Base-by-base conservation (phyloP, 1,140 invertebrate species). In the Hermetia illucens region DNA sequence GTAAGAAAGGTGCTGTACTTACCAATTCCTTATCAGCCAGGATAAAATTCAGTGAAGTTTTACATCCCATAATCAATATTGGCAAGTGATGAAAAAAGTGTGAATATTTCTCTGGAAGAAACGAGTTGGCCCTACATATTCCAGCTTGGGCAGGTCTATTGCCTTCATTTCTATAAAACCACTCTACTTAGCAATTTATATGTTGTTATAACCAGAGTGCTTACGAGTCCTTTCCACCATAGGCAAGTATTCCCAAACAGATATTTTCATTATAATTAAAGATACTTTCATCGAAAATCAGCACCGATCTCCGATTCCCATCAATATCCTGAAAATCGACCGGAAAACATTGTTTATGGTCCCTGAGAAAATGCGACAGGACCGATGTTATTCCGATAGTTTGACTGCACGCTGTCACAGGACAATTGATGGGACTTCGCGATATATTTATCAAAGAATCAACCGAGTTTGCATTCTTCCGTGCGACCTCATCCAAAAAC, bases 311-410 rank as follows among this genome's bases (percentile, higher is more conserved):
- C 18, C 36, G 36, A 1, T 22, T 35, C 4, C 13, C 31, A 30
- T 40, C 35, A 21, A 41, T 36, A 9, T 44, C 39, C 18, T 40
- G 39, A 34, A 33, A 44, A 10, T 36, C 39, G 5, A 44, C 39
- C 21, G 39, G 27, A 29, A 44, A 44, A 19, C 38, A 32, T 35
- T 44, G 38, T 16, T 25, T 40, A 19, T 44, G 43, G 36, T 44
- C 43, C 5, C 39, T 29, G 13, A 44, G 10, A 35, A 34, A 41
- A 36, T 44, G 43, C 22, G 43, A 41, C 4, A 44, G 19, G 1
- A 44, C 22, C 3, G 36, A 44, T 1, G 43, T 44, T 8, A 44
- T 27, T 18, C 43, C 43, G 20, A 44, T 38, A 5, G 24, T 44
- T 19, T 32, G 34, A 4, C 25, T 21, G 18, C 43, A 44, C 12